Evolutionary conservation across 2,113 vertebrate genomes (phyloP).

Genomic region (Puma concolor): DNA sequence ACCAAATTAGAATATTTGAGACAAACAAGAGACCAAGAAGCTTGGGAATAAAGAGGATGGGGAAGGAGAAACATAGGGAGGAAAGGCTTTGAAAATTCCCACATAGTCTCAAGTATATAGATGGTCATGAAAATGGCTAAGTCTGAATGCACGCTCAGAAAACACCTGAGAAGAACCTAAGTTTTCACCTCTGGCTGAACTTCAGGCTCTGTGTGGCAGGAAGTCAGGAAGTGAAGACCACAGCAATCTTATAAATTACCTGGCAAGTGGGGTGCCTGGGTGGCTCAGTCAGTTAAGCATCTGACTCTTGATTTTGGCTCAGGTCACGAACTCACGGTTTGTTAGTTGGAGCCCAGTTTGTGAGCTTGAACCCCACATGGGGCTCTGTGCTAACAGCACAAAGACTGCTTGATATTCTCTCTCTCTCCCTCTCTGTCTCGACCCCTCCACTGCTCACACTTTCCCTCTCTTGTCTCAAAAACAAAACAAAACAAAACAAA

Average conservation of each 20-base stretch:
- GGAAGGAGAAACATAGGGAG: not conserved
- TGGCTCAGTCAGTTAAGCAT: too few relatives aligned
- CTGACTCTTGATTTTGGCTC: too few relatives aligned
- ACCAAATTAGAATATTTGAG: not conserved
- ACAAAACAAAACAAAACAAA: too few relatives aligned
- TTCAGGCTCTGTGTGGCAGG: not conserved
- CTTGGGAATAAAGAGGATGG: not conserved
- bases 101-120: not conserved
- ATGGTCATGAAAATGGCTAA: not conserved
- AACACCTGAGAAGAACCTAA: not conserved
- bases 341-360: too few relatives aligned
- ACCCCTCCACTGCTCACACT: too few relatives aligned
- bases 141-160: not conserved
- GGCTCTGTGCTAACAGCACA: too few relatives aligned
- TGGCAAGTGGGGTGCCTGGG: not conserved
- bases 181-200: not conserved
- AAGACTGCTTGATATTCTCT: too few relatives aligned
- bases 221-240: not conserved
- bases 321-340: too few relatives aligned
- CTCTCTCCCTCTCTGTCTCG: too few relatives aligned
- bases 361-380: too few relatives aligned
- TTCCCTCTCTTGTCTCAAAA: too few relatives aligned
- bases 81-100: not conserved
- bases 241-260: not conserved
- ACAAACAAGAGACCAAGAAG: not conserved